Evolutionary conservation across 2,797 vertebrate genomes (phyloP).

Genomic region (Gymnothorax reevesii): DNA sequence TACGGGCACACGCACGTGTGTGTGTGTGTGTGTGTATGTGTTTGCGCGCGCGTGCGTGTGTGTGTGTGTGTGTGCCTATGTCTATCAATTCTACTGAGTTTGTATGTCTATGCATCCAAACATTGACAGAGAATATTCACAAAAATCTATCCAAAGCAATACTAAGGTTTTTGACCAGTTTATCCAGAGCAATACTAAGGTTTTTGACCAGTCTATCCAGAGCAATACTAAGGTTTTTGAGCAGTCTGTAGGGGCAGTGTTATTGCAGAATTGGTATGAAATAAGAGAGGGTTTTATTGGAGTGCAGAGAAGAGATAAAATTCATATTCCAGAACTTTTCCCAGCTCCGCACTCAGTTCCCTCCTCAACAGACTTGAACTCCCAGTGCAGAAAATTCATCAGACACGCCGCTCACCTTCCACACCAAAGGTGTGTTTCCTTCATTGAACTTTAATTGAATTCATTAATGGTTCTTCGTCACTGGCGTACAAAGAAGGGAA

Average conservation of each 20-base stretch:
- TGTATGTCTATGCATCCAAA: neutral
- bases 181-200: too few relatives aligned
- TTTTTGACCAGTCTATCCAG: neutral
- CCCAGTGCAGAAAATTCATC: constrained; percentile 38
- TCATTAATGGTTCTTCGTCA: constrained; percentile 7
- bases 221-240: neutral
- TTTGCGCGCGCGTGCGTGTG: too few relatives aligned
- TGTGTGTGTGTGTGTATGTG: too few relatives aligned
- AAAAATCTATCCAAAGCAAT: neutral
- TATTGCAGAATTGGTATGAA: neutral
- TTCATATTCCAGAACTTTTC: neutral
- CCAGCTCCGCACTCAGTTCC: neutral
- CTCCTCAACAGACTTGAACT: neutral
- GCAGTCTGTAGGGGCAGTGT: neutral
- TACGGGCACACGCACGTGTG: too few relatives aligned
- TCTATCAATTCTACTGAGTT: too few relatives aligned
- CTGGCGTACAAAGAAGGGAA: constrained; percentile 7
- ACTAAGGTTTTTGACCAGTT: neutral
- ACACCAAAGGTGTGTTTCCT: constrained; percentile 21
- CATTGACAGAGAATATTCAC: neutral
- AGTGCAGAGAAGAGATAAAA: neutral
- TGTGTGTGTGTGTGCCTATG: too few relatives aligned
- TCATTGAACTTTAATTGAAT: constrained; percentile 37
- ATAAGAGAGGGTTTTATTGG: neutral
- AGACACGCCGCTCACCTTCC: constrained; percentile 36